Evolutionary conservation across 2,797 vertebrate genomes (phyloP).

Genomic region (Lithobates pipiens): DNA sequence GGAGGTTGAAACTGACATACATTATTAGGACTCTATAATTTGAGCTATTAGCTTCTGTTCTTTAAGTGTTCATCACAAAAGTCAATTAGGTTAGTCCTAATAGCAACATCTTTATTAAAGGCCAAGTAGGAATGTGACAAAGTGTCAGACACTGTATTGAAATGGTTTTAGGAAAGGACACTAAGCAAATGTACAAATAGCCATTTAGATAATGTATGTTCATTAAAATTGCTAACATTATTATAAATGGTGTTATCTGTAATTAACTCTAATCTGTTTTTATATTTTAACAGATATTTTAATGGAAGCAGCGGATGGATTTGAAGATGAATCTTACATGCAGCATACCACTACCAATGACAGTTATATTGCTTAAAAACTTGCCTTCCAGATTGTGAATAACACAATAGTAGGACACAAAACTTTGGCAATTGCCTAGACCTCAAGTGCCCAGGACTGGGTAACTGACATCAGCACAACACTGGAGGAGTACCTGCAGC

Average conservation of each 20-base stretch:
- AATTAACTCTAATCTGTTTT: background rate
- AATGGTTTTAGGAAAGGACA: background rate
- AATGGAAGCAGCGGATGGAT: background rate
- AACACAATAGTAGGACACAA: background rate
- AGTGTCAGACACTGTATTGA: background rate
- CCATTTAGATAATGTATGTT: background rate
- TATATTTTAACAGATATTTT: background rate
- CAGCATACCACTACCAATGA: background rate
- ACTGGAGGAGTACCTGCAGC: too few relatives aligned
- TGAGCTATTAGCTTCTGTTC: slow-evolving; percentile 43
- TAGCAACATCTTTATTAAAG: background rate
- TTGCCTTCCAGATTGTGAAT: background rate
- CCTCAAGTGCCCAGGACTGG: too few relatives aligned
- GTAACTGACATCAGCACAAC: too few relatives aligned
- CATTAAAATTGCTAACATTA: background rate
- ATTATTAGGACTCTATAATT: slow-evolving; percentile 52
- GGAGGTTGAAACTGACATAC: slow-evolving; percentile 26
- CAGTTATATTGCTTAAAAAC: background rate
- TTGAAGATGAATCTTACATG: background rate
- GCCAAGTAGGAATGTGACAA: background rate
- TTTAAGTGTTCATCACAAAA: slow-evolving; percentile 31
- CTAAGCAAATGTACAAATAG: background rate
- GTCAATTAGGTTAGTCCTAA: slow-evolving; percentile 20
- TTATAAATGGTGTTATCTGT: background rate
- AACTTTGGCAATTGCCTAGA: too few relatives aligned